These are phyloP conservation scores for Scaptomyza tumidula DNA, from an alignment of 2,888 invertebrate genomes.

Conservation along the genomic window DNA sequence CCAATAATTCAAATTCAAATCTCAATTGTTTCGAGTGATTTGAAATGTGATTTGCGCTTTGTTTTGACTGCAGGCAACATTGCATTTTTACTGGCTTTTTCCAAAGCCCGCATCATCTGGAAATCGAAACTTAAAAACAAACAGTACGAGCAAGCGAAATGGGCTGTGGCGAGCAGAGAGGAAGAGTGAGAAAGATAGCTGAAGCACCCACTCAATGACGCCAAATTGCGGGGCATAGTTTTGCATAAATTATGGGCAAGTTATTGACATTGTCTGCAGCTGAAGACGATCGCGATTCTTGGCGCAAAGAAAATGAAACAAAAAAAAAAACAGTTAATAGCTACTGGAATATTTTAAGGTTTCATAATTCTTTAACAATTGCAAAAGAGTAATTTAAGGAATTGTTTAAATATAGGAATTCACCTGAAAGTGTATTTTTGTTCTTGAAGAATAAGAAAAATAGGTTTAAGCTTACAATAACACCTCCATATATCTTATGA, in stretches of 20 bases:
- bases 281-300: not conserved
- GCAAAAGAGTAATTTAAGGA: too few species aligned
- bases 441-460: too few species aligned
- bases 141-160: not conserved
- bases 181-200: not conserved
- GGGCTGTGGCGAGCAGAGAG: not conserved
- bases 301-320: not conserved
- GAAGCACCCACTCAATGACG: constrained; percentile 64
- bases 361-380: not conserved
- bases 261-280: constrained; percentile 51
- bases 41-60: constrained; percentile 71
- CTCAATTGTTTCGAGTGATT: constrained; percentile 78
- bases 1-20: constrained; percentile 78
- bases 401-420: too few species aligned
- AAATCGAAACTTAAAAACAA: constrained; percentile 43
- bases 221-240: constrained; percentile 60
- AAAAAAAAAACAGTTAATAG: not conserved
- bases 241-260: constrained; percentile 69
- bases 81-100: constrained; percentile 64
- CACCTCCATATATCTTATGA: too few species aligned
- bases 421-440: too few species aligned
- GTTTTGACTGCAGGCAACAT: constrained; percentile 69
- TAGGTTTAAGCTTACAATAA: too few species aligned
- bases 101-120: constrained; percentile 52
- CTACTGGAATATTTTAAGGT: constrained; percentile 6